Base-by-base conservation (phyloP, 2,888 invertebrate genomes). In the Drosophila mulleri region DNA sequence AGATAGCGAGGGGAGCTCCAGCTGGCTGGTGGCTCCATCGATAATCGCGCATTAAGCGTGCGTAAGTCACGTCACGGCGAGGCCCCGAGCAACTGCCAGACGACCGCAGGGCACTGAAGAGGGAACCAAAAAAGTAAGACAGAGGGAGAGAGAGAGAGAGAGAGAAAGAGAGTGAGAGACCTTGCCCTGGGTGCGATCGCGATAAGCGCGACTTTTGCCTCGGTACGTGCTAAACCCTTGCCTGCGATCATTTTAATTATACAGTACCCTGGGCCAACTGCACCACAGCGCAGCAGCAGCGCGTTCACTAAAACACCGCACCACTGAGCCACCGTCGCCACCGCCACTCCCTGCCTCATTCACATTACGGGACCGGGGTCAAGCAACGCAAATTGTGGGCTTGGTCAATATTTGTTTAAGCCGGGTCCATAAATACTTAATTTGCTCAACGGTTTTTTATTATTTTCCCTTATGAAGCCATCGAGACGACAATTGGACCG, bases 161-260 rank as follows among this genome's bases (percentile, higher is more conserved):
- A 26, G 26, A 26, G 26, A 23, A 3, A 23, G 26, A 47, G 12
- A 23, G 50, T 29, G 18, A 52, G 65, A 60, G 89, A 91, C 91
- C 91, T 91, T 91, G 91, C 91, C 91, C 90, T 89, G 88, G 91
- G 91, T 88, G 86, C 76, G 82, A 86, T 86, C 86, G 88, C 86
- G 86, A 86, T 86, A 86, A 89, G 90, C 88, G 88, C 88, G 88
- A 89, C 84, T 84, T 86, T 88, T 86, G 87, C 84, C 84, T 84
- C 87, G 86, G 84, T 89, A 89, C 89, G 84, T 84, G 84, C 84
- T 84, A 84, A 87, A 79, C 79, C 89, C 84, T 71, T 81, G 54
- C 53, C 82, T 75, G 87, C 72, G 80, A 87, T 84, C 89, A 89
- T 84, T 84, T 84, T 84, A 84, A 84, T 84, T 84, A 84, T 84